phyloP scores from a whole-genome alignment of 2,113 vertebrate genomes.

The Gymnobelideus leadbeateri region DNA sequence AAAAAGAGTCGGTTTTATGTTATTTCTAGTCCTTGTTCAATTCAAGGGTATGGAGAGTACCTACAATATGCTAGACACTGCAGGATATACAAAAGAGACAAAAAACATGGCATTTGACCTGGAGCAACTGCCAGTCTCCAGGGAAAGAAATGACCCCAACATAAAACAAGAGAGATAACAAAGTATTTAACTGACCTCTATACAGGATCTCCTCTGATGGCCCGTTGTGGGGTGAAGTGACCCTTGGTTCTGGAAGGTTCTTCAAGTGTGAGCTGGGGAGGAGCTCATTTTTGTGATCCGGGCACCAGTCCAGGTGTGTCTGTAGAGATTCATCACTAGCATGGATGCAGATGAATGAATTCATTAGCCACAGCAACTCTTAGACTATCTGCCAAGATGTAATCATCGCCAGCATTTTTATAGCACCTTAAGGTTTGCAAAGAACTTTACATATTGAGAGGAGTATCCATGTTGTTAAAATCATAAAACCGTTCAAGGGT shows the following conservation, averaged over 20 bases:
- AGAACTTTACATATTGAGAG: background rate
- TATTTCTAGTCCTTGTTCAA: background rate
- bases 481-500: background rate
- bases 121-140: background rate
- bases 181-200: background rate
- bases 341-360: background rate
- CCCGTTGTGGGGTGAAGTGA: background rate
- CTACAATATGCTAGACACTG: too few species aligned
- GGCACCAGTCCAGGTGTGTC: background rate
- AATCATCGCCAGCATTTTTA: background rate
- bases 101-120: background rate
- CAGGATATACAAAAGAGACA: background rate
- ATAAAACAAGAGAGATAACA: background rate
- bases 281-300: background rate
- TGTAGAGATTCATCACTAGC: background rate
- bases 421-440: background rate
- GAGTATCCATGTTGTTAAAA: background rate
- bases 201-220: background rate
- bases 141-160: background rate
- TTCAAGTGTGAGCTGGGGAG: background rate
- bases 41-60: fast-evolving
- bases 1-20: background rate
- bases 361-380: background rate
- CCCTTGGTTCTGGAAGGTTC: background rate
- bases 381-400: background rate